Base-by-base conservation (phyloP, 92 coral and sea anemone genomes). In the Zoanthus sociatus region DNA sequence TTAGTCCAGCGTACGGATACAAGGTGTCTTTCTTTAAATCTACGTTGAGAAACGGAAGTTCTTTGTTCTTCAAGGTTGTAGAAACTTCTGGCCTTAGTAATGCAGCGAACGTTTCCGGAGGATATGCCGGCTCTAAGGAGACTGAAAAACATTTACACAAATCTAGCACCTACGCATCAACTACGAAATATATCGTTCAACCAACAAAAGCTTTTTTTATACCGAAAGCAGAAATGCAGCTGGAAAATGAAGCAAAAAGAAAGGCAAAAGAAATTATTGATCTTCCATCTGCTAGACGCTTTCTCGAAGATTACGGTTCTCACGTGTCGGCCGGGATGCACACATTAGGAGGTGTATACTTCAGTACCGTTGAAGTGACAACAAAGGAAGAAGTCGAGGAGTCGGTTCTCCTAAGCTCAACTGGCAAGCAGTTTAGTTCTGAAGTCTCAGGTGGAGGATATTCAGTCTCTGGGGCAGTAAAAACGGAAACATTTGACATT, bases 1-100 rank as follows among this genome's bases (percentile, higher is more conserved):
- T 78, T 33, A 78, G 55, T 31, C 83, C 83, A 78, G 1, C 55
- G 7, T 54, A 13, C n/a, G 71, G 72, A 42, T 78, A 58, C 53
- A 55, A 78, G 10, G 71, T 63, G 20, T 55, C 32, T 33, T 78
- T 55, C 71, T 33, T 78, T 13, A 78, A 78, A n/a, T 13, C 83
- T 58, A 78, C 83, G 31, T 48, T 30, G 53, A 7, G 31, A 78
- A 63, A 63, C 15, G 83, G 53, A 15, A 55, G 71, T 33, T 16
- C 69, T 16, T 4, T 78, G 51, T 78, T 78, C 31, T 58, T 7
- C 16, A 78, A 78, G 71, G 58, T 72, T 44, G 83, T 78, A 45
- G 83, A 78, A n/a, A 60, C 83, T 7, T 60, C 83, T 55, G 83
- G 83, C 47, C 83, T 78, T 45, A 78, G 83, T 44, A 58, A 60